Conservation (phyloP, 1,140 invertebrate genomes). For the Saccostrea echinata region DNA sequence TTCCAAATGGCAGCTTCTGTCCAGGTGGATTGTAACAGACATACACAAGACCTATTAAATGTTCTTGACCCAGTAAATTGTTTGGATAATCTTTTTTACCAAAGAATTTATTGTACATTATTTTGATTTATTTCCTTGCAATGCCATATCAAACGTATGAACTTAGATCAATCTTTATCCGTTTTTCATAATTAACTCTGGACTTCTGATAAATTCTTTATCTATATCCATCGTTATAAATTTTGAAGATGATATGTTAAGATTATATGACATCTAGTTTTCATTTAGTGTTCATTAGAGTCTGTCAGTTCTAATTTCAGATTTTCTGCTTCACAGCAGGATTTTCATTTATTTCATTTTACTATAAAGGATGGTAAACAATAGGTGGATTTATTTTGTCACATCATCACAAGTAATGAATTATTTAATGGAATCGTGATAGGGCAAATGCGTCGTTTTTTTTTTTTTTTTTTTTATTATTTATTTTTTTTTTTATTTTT, state of each 20-base stretch:
- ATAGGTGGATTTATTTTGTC: background rate
- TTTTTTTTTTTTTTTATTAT: no score
- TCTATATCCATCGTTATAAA: background rate
- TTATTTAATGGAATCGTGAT: background rate
- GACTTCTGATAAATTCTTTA: background rate
- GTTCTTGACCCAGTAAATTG: background rate
- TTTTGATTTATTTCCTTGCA: background rate
- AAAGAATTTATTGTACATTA: background rate
- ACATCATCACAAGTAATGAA: background rate
- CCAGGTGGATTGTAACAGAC: background rate
- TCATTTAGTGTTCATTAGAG: background rate
- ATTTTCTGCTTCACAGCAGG: background rate
- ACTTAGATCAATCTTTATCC: background rate
- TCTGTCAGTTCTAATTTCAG: background rate
- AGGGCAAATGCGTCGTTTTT: background rate
- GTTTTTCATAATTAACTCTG: background rate
- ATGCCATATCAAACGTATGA: background rate
- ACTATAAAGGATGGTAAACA: background rate
- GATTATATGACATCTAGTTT: constrained; percentile 6
- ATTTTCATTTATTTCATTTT: constrained; percentile 11
- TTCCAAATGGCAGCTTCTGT: background rate
- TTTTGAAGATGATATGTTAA: constrained; percentile 6
- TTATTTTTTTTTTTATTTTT: no score
- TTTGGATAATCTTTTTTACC: background rate
- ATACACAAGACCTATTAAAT: background rate